Evolutionary conservation across 2,797 vertebrate species (phyloP).

Genomic region (Alectoris magna): DNA sequence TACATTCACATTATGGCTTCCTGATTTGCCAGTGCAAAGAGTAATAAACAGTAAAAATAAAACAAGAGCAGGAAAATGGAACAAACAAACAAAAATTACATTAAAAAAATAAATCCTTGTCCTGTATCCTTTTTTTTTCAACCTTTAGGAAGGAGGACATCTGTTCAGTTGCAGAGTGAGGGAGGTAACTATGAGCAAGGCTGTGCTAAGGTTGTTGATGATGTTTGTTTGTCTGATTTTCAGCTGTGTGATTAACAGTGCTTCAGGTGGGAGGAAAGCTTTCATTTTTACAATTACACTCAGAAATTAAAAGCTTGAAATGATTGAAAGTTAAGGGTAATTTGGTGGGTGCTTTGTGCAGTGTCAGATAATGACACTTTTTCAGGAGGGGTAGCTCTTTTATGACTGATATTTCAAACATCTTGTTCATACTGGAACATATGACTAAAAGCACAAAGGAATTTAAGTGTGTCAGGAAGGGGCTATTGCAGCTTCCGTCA

Average conservation of each 20-base stretch:
- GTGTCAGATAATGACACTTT: conserved; percentile 11
- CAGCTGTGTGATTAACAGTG: not conserved
- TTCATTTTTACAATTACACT: conserved; percentile 56
- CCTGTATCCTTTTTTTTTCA: not conserved
- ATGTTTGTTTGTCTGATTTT: conserved; percentile 12
- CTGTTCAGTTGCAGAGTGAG: not conserved
- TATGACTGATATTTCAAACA: conserved; percentile 35
- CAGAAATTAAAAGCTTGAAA: conserved; percentile 40
- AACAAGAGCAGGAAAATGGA: not conserved
- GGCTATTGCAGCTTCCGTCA: not conserved
- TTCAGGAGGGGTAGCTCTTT: conserved; percentile 21
- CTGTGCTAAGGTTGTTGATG: not conserved
- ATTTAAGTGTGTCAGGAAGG: not conserved
- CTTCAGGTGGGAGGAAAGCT: conserved; percentile 6
- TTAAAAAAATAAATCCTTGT: not conserved
- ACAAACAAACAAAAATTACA: not conserved
- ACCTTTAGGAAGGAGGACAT: not conserved
- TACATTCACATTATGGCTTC: not conserved
- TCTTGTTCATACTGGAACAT: not conserved
- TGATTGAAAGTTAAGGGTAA: conserved; percentile 30
- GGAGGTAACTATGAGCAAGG: not conserved
- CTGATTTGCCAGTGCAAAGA: not conserved
- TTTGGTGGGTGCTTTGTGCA: not conserved
- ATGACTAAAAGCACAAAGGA: conserved; percentile 20
- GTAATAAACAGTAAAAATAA: not conserved